Conservation (phyloP, 1,140 invertebrate species). For the Drosophila teissieri region DNA sequence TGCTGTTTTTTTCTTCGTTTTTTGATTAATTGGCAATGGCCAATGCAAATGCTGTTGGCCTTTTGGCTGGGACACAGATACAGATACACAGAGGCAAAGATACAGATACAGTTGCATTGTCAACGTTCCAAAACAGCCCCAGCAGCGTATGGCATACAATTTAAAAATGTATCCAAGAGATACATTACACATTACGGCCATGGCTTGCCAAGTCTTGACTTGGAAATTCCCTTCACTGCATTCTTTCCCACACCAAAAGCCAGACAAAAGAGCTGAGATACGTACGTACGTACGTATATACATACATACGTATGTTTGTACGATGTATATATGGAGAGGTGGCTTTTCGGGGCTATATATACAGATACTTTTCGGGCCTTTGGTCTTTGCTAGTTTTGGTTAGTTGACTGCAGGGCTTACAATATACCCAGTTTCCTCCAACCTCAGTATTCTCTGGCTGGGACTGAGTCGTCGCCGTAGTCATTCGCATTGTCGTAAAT, state of each 20-base stretch:
- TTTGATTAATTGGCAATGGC: constrained; percentile 75
- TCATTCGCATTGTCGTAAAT: constrained; percentile 79
- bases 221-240: constrained; percentile 81
- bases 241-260: constrained; percentile 75
- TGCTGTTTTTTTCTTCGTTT: constrained; percentile 5
- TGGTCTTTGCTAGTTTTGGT: constrained; percentile 57
- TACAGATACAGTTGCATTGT: constrained; percentile 53
- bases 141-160: constrained; percentile 65
- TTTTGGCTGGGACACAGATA: constrained; percentile 36
- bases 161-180: constrained; percentile 80
- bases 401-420: constrained; percentile 69
- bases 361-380: constrained; percentile 59
- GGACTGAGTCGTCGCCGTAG: constrained; percentile 55
- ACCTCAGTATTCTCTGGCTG: constrained; percentile 12
- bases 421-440: background rate
- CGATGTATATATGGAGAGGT: constrained; percentile 16
- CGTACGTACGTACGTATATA: background rate
- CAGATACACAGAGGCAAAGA: constrained; percentile 12
- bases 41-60: constrained; percentile 75
- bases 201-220: constrained; percentile 74
- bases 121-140: constrained; percentile 67
- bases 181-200: constrained; percentile 77
- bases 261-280: constrained; percentile 37
- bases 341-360: constrained; percentile 19
- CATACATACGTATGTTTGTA: constrained; percentile 1